Conservation (phyloP, 64 coral and sea anemone species). For the Montipora capricornis region DNA sequence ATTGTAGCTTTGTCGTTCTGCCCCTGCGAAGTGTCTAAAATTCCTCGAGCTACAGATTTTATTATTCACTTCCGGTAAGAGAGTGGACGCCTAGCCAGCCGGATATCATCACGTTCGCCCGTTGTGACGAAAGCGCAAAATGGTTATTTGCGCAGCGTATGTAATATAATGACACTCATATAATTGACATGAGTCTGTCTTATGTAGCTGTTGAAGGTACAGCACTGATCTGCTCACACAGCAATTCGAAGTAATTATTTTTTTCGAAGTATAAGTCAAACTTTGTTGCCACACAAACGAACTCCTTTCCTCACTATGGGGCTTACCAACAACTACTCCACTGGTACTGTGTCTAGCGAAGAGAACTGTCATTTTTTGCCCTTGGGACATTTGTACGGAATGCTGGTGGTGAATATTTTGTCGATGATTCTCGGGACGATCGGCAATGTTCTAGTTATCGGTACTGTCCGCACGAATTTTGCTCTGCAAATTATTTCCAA, state of each 20-base stretch:
- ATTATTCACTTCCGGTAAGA: neutral
- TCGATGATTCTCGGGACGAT: constrained; percentile 69
- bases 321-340: neutral
- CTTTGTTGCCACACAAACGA: neutral
- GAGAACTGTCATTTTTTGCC: neutral
- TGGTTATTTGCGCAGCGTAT: neutral
- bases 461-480: constrained; percentile 84
- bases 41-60: neutral
- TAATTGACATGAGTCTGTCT: constrained; percentile 6
- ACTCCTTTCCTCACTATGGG: neutral
- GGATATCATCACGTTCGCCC: neutral
- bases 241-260: neutral
- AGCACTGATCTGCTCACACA: neutral
- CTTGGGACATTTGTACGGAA: constrained; percentile 20
- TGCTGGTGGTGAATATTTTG: constrained; percentile 49
- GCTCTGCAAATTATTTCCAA: constrained; percentile 88
- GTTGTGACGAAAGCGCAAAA: constrained; percentile 36
- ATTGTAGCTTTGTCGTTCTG: neutral
- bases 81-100: constrained; percentile 10
- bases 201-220: neutral
- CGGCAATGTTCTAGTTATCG: constrained; percentile 87
- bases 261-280: neutral
- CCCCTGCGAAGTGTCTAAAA: neutral
- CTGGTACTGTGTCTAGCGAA: neutral
- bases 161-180: constrained; percentile 9